Base-by-base conservation (phyloP, 1,140 invertebrate genomes). In the Druon quercuslanigerum region DNA sequence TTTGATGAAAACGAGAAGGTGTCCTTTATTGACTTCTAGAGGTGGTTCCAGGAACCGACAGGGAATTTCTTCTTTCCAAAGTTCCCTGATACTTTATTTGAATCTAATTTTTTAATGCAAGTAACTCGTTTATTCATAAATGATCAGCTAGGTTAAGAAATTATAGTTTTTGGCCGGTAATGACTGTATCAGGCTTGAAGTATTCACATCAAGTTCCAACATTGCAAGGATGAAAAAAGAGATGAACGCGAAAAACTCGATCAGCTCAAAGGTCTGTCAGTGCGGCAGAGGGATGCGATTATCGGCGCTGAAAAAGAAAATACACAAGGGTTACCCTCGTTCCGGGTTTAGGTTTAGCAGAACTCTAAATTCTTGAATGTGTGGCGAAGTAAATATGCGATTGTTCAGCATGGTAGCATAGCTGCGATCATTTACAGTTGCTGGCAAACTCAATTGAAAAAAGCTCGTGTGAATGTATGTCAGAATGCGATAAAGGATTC, bases 221-320 rank as follows among this genome's bases (percentile, higher is more conserved):
- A 9, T 57, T 1, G 60, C 52, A 54, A n/a, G 1, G 8, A 17
- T 54, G 52, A 54, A 6, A 54, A 54, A 19, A 54, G 52, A 54
- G 17, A 9, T 9, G 17, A 40, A 46, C 20, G 14, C 2, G 19
- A 60, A 66, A 14, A 20, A 56, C 3, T 19, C 17, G 25, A 60
- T 40, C 33, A 66, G 14, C 25, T 66, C 25, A 66, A 33, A 71
- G 51, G 72, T 79, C 70, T 73, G n/a, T 50, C 6, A 51, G 13
- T 52, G 56, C 74, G 17, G 11, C 16, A 46, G 8, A 20, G 33
- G 20, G 33, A 54, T 75, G 76, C 73, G 71, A 72, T 73, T 75
- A 82, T 79, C 54, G 73, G 50, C 1, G 25, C 82, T 83, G 78
- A 2, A 82, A 82, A 57, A 16, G 25, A 74, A 82, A 80, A 82